Percentiles rank a stretch among this genome's conserved stretches.
Conservation (phyloP, 2,888 invertebrate genomes). For the Aphidius colemani region DNA sequence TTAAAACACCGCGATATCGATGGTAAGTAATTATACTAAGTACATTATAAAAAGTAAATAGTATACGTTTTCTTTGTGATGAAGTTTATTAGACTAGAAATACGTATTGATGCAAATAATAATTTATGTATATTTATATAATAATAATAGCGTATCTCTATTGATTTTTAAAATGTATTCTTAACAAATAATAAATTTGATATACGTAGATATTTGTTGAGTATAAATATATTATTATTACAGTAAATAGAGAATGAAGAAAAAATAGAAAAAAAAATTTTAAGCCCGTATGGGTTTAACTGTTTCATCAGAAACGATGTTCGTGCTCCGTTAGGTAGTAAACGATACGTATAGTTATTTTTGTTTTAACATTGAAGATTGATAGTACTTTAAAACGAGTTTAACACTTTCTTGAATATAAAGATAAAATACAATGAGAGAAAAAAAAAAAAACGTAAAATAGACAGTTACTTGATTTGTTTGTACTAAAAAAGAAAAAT, state of each 20-base stretch:
- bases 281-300: constrained; percentile 27
- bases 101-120: too few species aligned
- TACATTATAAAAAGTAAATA: too few species aligned
- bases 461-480: constrained; percentile 20
- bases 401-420: constrained; percentile 24
- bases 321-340: constrained; percentile 36
- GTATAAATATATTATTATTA: not conserved
- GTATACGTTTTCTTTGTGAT: too few species aligned
- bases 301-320: constrained; percentile 25
- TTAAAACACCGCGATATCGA: constrained; percentile 52
- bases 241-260: not conserved
- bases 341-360: constrained; percentile 33
- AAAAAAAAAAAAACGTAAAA: constrained; percentile 11
- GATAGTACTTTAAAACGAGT: constrained; percentile 30
- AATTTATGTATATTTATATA: too few species aligned
- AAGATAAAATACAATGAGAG: not conserved
- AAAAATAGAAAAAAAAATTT: constrained; percentile 26
- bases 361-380: constrained; percentile 32
- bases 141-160: too few species aligned
- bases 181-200: too few species aligned
- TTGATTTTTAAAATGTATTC: too few species aligned
- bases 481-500: not conserved
- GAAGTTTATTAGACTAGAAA: too few species aligned
- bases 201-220: too few species aligned
- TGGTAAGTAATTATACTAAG: constrained; percentile 41